Conservation (phyloP, 2,113 vertebrate species). For the Pandion haliaetus region DNA sequence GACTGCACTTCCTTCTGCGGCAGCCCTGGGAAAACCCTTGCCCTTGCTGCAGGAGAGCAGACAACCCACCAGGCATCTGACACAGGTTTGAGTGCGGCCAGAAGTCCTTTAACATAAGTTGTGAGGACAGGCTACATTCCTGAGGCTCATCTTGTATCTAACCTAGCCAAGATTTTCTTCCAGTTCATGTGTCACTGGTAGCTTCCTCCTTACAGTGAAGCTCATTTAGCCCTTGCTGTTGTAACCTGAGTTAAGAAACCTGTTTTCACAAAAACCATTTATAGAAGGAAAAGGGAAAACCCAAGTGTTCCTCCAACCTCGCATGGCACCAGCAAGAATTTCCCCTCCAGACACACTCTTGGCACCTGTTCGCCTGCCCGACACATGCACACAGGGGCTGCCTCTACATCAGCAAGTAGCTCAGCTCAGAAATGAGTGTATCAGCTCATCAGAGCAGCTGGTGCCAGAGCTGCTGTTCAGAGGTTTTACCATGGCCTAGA, state of each 20-base stretch:
- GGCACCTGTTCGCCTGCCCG: background rate
- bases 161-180: background rate
- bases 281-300: background rate
- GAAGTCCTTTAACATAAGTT: background rate
- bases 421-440: background rate
- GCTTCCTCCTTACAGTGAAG: background rate
- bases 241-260: conserved; percentile 26
- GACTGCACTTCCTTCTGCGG: background rate
- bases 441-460: background rate
- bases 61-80: background rate
- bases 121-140: background rate
- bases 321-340: background rate
- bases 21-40: background rate
- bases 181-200: background rate
- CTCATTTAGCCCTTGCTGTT: background rate
- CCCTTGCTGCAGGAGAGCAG: background rate
- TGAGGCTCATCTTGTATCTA: background rate
- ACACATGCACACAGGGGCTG: rapidly evolving
- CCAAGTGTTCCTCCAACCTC: background rate
- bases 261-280: background rate
- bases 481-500: background rate
- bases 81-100: background rate
- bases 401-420: background rate
- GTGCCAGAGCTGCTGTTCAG: background rate
- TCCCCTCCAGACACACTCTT: background rate